Evolutionary conservation across 2,113 vertebrate genomes (phyloP).

Genomic region (Notarius lentiginosus): DNA sequence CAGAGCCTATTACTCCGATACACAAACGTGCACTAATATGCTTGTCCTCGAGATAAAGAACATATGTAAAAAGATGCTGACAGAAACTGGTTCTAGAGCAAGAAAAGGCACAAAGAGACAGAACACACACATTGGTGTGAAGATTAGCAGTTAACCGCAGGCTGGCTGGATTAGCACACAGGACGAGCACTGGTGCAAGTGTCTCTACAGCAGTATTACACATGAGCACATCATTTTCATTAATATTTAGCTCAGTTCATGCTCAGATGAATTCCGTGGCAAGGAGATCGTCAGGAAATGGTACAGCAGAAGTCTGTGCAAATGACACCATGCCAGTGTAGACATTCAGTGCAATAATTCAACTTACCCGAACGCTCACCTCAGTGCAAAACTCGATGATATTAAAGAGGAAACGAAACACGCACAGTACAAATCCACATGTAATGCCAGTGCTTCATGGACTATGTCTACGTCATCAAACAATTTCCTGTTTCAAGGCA

Average conservation of each 20-base stretch:
- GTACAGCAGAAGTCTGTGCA: slow-evolving; percentile 32
- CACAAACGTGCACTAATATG: slow-evolving; percentile 28
- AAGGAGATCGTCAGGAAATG: slow-evolving; percentile 28
- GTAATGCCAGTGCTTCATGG: not conserved
- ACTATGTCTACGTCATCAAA: slow-evolving; percentile 31
- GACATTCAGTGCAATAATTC: slow-evolving; percentile 42
- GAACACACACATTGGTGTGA: slow-evolving; percentile 44
- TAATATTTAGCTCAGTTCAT: slow-evolving; percentile 17
- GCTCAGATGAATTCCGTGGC: slow-evolving; percentile 19
- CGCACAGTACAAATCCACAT: slow-evolving; percentile 24
- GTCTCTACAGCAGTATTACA: slow-evolving; percentile 37
- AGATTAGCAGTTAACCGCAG: slow-evolving; percentile 49
- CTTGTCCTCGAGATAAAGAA: slow-evolving; percentile 33
- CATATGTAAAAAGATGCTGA: slow-evolving; percentile 19
- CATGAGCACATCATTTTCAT: slow-evolving; percentile 17
- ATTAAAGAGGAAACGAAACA: slow-evolving; percentile 19
- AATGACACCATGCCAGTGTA: slow-evolving; percentile 38
- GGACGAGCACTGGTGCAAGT: slow-evolving; percentile 38
- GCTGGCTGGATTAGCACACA: slow-evolving; percentile 42
- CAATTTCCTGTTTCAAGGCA: slow-evolving; percentile 55
- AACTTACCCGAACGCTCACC: slow-evolving; percentile 6
- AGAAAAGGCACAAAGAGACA: slow-evolving; percentile 59
- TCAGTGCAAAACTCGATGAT: slow-evolving; percentile 36
- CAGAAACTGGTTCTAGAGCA: slow-evolving; percentile 38
- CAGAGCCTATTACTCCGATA: slow-evolving; percentile 5